A percentile compares a stretch with the other conserved stretches of the same genome.
Evolutionary conservation across 2,888 invertebrate species (phyloP).

Genomic region (Steromphala cineraria): DNA sequence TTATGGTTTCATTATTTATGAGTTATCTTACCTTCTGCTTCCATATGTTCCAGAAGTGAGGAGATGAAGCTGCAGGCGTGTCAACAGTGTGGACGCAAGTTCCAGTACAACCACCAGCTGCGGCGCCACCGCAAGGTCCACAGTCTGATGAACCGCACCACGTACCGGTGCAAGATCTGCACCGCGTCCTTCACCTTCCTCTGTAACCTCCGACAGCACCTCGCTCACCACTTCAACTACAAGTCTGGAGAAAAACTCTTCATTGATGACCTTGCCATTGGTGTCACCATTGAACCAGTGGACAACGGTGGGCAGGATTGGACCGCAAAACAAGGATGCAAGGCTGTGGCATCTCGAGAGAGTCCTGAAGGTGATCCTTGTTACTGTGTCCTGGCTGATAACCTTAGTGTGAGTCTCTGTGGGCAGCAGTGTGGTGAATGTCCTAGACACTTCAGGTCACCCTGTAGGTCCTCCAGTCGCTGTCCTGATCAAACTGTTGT

Average conservation of each 20-base stretch:
- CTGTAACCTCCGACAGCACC: background rate
- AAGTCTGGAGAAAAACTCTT: background rate
- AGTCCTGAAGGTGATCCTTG: background rate
- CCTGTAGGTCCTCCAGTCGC: too few species aligned
- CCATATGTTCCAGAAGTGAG: too few species aligned
- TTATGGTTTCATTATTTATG: too few species aligned
- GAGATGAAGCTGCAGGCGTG: background rate
- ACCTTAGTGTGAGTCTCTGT: background rate
- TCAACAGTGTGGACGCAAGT: background rate
- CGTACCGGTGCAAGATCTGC: background rate
- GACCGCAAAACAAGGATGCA: background rate
- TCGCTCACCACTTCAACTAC: background rate
- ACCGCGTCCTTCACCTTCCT: background rate
- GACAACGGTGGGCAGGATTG: background rate
- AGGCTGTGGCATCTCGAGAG: background rate
- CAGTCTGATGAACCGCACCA: background rate
- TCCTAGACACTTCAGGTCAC: too few species aligned
- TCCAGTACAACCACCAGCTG: constrained; percentile 3
- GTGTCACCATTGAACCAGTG: background rate
- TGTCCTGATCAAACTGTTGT: too few species aligned
- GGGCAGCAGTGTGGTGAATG: too few species aligned
- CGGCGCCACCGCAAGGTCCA: background rate
- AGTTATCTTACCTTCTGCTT: too few species aligned
- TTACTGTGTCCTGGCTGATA: background rate
- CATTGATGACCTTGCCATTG: background rate